Evolutionary conservation across 2,888 invertebrate species (phyloP), one percentile per base, ranked within the genome.

Genomic region (Drosophila macrospina): DNA sequence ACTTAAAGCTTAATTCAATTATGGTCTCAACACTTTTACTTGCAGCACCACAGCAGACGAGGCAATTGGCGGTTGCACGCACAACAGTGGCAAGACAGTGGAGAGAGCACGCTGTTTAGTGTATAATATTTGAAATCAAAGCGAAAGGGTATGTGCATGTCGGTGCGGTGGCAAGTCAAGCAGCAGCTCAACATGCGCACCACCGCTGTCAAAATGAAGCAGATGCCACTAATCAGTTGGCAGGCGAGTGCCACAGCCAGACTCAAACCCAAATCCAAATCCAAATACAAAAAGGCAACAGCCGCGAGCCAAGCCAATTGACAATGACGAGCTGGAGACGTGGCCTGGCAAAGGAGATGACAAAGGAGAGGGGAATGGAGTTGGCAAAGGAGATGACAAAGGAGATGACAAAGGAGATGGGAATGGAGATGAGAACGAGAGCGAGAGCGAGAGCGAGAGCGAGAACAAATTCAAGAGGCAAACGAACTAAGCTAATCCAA

Each of bases 101-200:
- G 73, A 41, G 64, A 66, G 48, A 60, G 57, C 55, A 79, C 57
- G 66, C 61, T 50, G 88, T 74, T 74, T 65, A 65, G 81, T 89
- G 88, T 90, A 91, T 90, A 91, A 91, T 91, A 91, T 91, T 91
- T 90, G 89, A 91, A 91, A 91, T 91, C 89, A 90, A 90, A 91
- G 90, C 87, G 76, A 72, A 76, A 80, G 84, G 83, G 70, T 87
- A 86, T 80, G 75, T 78, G 71, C 77, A 90, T 91, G 91, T 78
- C 76, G 72, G 73, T 69, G 68, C 69, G 66, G 64, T 71, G 71
- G 57, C 62, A 59, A 54, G 60, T 74, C 64, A 83, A 85, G 66
- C 83, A 86, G 71, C 88, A 89, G 80, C 75, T 89, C 78, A 89
- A 81, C 76, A 86, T 85, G 87, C 83, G 80, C 73, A 91, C 91